phyloP scores from a whole-genome alignment of 2,888 invertebrate species.

The Lasius fuliginosus region DNA sequence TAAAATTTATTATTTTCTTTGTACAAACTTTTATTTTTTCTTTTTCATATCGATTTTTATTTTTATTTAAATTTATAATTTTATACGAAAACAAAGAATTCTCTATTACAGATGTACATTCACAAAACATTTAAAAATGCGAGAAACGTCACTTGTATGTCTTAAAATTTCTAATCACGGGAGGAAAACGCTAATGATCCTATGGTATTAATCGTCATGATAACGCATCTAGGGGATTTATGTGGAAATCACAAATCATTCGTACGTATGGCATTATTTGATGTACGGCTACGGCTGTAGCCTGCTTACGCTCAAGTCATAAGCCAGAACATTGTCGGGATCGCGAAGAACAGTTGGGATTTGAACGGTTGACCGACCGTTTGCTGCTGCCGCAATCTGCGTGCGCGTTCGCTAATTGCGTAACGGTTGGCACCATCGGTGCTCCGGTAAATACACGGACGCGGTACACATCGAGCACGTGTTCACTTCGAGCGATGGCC shows the following conservation, averaged over 20 bases:
- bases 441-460: slow-evolving; percentile 37
- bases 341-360: slow-evolving; percentile 43
- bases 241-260: slow-evolving; percentile 23
- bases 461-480: slow-evolving; percentile 52
- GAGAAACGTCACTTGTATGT: not conserved
- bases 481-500: slow-evolving; percentile 40
- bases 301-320: slow-evolving; percentile 18
- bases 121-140: not conserved
- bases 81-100: not conserved
- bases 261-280: slow-evolving; percentile 44
- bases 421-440: slow-evolving; percentile 67
- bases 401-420: slow-evolving; percentile 67
- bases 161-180: not conserved
- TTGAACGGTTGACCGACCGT: slow-evolving; percentile 60
- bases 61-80: slow-evolving; percentile 5
- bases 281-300: slow-evolving; percentile 18
- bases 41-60: not conserved
- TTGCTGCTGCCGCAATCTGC: slow-evolving; percentile 59
- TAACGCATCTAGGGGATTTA: not conserved
- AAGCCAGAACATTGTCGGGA: slow-evolving; percentile 45
- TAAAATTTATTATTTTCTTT: not conserved
- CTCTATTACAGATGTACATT: not conserved
- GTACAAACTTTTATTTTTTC: not conserved
- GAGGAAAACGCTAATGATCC: not conserved
- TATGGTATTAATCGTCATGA: not conserved